Conservation (phyloP, 2,888 invertebrate genomes). For the Tipula vernalis region DNA sequence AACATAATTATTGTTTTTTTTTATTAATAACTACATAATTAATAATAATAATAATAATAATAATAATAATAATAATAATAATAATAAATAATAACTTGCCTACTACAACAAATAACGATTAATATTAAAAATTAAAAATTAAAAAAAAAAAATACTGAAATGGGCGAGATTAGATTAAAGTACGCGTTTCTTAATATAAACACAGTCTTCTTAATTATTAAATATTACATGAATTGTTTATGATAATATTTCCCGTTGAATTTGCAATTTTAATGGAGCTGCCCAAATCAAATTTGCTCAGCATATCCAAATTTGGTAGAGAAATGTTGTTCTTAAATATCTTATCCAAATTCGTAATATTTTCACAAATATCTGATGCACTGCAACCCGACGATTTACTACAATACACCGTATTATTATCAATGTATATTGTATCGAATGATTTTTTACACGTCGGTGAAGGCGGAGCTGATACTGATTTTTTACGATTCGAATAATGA, state of each 20-base stretch:
- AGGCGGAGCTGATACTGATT: not conserved
- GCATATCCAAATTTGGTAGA: slow-evolving; percentile 19
- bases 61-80: not conserved
- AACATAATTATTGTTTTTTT: not conserved
- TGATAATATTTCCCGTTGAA: slow-evolving; percentile 25
- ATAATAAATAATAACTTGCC: not conserved
- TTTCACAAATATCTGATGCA: not conserved
- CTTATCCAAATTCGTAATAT: not conserved
- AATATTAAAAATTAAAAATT: not conserved
- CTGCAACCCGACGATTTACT: not conserved
- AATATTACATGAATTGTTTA: not conserved
- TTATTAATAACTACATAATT: not conserved
- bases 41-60: not conserved
- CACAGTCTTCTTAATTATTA: not conserved
- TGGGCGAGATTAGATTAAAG: not conserved
- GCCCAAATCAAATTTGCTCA: slow-evolving; percentile 20
- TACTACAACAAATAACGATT: not conserved
- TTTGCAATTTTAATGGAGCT: slow-evolving; percentile 24
- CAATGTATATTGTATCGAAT: not conserved
- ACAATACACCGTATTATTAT: not conserved
- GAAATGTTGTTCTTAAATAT: slow-evolving; percentile 18
- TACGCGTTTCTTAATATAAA: not conserved
- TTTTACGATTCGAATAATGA: not conserved
- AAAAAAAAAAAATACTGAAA: not conserved
- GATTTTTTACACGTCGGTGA: not conserved